phyloP scores from a whole-genome alignment of 2,113 vertebrate species.

The Myrmophylax atrothorax region DNA sequence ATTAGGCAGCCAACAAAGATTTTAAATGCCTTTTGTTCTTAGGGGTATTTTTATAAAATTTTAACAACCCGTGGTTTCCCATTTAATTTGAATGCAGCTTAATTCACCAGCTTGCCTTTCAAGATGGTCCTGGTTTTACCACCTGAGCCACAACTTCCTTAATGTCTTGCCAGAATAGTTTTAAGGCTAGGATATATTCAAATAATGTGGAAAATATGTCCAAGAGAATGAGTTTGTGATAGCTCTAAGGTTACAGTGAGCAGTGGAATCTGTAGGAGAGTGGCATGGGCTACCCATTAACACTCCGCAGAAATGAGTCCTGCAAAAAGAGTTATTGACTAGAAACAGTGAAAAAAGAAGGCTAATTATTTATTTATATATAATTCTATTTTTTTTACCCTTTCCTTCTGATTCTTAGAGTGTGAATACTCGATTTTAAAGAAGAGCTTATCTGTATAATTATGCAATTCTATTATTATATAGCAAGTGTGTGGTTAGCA shows the following conservation, averaged over 20 bases:
- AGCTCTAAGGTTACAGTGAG: neutral
- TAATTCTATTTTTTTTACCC: neutral
- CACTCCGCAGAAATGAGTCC: neutral
- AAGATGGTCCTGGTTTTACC: constrained; percentile 55
- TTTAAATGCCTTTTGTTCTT: constrained; percentile 46
- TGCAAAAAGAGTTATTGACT: neutral
- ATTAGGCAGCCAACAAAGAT: constrained; percentile 5
- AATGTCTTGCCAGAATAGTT: constrained; percentile 36
- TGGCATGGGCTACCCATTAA: neutral
- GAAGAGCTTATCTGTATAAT: neutral
- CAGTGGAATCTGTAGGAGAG: neutral
- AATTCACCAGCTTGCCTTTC: constrained; percentile 47
- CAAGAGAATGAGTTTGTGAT: neutral
- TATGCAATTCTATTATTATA: neutral
- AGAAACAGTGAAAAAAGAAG: neutral
- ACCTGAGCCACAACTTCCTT: constrained; percentile 63
- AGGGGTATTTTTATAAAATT: constrained; percentile 12
- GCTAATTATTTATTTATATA: neutral
- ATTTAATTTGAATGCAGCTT: constrained; percentile 37
- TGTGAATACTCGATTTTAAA: neutral
- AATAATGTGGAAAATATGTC: constrained; percentile 40
- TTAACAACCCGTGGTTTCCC: constrained; percentile 44
- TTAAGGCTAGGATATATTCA: constrained; percentile 26
- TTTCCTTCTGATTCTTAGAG: neutral
- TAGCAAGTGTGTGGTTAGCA: neutral